phyloP scores from a whole-genome alignment of 1,140 invertebrate genomes.

The Diuraphis noxia region DNA sequence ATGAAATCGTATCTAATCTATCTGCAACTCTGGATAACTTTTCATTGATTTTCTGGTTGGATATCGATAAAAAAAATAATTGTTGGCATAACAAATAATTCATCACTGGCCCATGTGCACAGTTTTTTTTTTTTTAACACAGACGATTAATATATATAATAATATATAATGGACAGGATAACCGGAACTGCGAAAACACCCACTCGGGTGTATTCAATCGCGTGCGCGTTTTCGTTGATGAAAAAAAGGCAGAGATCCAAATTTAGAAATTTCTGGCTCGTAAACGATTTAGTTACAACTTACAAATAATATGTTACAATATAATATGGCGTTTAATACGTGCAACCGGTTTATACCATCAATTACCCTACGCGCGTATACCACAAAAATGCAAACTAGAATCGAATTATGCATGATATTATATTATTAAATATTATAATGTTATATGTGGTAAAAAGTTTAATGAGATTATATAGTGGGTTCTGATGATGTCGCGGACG shows the following conservation, averaged over 20 bases:
- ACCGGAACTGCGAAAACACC: conserved; percentile 33
- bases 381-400: background rate
- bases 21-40: background rate
- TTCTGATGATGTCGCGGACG: background rate
- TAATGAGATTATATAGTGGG: background rate
- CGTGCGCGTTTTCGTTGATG: background rate
- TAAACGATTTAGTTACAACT: background rate
- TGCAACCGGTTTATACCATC: background rate
- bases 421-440: background rate
- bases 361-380: background rate
- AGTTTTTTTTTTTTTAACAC: background rate
- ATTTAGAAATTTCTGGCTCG: conserved; percentile 30
- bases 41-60: background rate
- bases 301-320: background rate
- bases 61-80: background rate
- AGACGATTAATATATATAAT: background rate
- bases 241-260: conserved; percentile 44
- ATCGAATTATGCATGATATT: background rate
- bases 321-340: background rate
- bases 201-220: background rate
- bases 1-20: background rate
- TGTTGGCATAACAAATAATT: background rate
- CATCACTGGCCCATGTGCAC: background rate
- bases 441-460: background rate
- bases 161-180: background rate